Percentiles rank a stretch among this genome's conserved stretches.
Evolutionary conservation across 2,888 invertebrate species (phyloP).

Genomic region (Dysmachus trigonus): DNA sequence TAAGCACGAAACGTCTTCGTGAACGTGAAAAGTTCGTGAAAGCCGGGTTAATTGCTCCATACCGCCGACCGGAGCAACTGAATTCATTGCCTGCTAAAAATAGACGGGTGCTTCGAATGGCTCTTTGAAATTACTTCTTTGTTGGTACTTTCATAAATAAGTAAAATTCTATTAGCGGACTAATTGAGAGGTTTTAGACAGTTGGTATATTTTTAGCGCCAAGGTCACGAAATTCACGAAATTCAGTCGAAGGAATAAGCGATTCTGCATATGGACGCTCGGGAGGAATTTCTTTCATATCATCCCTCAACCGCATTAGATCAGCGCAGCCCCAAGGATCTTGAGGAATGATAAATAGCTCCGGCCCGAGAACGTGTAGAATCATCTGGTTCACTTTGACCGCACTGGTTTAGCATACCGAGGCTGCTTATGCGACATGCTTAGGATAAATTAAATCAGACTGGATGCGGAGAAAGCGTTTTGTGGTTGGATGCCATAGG

Average conservation of each 20-base stretch:
- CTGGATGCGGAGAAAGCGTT: neutral
- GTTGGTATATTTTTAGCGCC: neutral
- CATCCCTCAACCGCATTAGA: neutral
- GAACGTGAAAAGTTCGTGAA: neutral
- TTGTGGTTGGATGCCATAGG: neutral
- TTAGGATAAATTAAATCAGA: neutral
- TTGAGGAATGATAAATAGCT: neutral
- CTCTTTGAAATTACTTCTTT: neutral
- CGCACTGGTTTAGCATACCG: neutral
- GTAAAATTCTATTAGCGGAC: neutral
- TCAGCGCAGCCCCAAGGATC: neutral
- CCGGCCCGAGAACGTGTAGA: neutral
- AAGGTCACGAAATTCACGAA: neutral
- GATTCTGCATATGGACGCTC: neutral
- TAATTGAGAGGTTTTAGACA: neutral
- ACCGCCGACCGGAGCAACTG: neutral
- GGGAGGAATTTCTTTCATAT: neutral
- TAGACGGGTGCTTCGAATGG: neutral
- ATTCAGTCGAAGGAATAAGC: neutral
- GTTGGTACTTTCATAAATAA: neutral
- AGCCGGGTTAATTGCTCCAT: neutral
- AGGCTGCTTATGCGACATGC: neutral
- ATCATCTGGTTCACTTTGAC: neutral
- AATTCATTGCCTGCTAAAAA: neutral
- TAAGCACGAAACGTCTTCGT: conserved; percentile 26